Conservation (phyloP, 2,797 vertebrate genomes). For the Karalla daura region DNA sequence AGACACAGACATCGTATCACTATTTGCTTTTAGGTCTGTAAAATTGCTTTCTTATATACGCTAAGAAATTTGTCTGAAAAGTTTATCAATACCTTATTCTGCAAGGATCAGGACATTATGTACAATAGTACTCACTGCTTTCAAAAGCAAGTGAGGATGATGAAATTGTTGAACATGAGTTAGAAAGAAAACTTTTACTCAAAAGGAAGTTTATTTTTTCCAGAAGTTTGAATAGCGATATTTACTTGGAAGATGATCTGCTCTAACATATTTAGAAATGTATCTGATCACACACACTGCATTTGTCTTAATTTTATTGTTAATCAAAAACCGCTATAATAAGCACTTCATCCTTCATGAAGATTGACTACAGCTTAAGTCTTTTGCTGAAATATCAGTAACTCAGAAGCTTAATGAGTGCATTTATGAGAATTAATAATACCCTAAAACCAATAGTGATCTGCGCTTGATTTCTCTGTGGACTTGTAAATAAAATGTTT, state of each 20-base stretch:
- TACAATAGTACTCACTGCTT: no score
- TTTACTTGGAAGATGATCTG: neutral
- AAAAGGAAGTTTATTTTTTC: no score
- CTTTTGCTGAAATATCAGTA: neutral
- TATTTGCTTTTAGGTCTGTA: neutral
- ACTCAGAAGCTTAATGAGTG: neutral
- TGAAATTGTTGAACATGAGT: no score
- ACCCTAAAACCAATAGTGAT: neutral
- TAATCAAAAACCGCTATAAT: neutral
- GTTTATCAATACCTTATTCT: no score
- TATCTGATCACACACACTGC: neutral
- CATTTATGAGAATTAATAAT: neutral
- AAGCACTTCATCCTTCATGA: neutral
- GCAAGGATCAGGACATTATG: no score
- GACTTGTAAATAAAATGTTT: neutral
- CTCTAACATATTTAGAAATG: neutral
- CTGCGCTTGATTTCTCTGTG: neutral
- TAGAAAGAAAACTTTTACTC: no score
- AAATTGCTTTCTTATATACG: neutral
- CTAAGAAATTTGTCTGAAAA: neutral
- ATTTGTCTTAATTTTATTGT: neutral
- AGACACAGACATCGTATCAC: constrained; percentile 8
- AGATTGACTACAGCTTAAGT: neutral
- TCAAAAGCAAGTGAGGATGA: no score
- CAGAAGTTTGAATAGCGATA: no score